Percentiles rank a stretch among this genome's conserved stretches.
Evolutionary conservation across 2,113 vertebrate genomes (phyloP).

Genomic region (Peromyscus leucopus): DNA sequence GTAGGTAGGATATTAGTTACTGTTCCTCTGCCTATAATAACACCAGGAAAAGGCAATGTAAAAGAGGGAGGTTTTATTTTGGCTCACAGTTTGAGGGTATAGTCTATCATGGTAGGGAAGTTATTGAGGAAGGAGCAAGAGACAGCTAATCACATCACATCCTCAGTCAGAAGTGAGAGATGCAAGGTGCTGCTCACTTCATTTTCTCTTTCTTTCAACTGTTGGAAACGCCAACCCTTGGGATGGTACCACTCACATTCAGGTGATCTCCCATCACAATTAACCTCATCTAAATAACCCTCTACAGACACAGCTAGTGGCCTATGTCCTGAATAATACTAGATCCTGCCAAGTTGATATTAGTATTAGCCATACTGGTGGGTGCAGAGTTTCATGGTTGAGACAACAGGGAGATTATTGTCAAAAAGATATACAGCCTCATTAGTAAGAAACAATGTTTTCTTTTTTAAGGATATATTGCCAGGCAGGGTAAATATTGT

Average conservation of each 20-base stretch:
- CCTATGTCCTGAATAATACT: too few species aligned
- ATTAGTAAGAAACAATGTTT: not conserved
- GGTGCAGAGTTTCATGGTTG: not conserved
- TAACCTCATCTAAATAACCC: not conserved
- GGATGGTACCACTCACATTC: not conserved
- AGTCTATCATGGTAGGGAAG: too few species aligned
- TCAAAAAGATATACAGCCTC: not conserved
- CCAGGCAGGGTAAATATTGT: not conserved
- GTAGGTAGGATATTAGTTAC: not conserved
- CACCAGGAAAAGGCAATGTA: not conserved
- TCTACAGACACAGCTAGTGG: not conserved
- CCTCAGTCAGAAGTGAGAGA: not conserved
- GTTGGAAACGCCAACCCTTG: not conserved
- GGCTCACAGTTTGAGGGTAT: not conserved
- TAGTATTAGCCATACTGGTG: not conserved
- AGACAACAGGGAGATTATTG: not conserved
- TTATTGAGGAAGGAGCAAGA: not conserved
- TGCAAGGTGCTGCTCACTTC: fast-evolving
- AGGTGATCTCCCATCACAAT: not conserved
- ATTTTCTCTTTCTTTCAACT: not conserved
- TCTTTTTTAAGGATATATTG: not conserved
- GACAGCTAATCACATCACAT: too few species aligned
- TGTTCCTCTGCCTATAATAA: not conserved
- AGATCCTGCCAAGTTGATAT: not conserved
- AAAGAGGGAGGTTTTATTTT: not conserved